Conservation (phyloP, 2,113 vertebrate genomes). For the Ginglymostoma cirratum region DNA sequence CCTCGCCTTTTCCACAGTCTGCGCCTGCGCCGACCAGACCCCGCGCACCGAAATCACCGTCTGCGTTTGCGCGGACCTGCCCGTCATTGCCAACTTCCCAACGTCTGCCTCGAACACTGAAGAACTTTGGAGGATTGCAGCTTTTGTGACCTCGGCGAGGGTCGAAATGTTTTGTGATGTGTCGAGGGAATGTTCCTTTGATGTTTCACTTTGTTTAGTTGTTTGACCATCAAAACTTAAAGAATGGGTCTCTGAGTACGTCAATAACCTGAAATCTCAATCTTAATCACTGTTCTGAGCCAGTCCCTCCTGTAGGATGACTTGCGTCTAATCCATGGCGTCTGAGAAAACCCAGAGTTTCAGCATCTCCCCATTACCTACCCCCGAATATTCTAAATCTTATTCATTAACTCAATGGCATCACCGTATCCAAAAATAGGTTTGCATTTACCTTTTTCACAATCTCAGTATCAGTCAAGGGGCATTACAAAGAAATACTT, state of each 20-base stretch:
- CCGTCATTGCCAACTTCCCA: neutral
- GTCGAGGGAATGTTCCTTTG: neutral
- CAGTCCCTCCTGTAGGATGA: no score
- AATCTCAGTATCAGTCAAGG: no score
- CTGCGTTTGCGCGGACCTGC: no score
- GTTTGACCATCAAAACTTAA: neutral
- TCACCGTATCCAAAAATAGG: neutral
- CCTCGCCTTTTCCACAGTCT: neutral
- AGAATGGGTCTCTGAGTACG: neutral
- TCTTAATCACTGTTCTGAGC: neutral
- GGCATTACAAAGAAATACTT: neutral
- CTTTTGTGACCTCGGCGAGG: no score
- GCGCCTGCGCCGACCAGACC: neutral
- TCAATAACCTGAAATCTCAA: neutral
- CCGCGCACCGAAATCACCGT: no score
- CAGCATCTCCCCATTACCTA: neutral
- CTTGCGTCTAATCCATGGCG: no score
- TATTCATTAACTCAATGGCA: neutral
- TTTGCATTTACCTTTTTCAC: neutral
- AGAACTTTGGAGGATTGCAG: no score
- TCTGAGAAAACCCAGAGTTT: no score
- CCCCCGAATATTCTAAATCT: neutral
- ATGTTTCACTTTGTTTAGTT: neutral
- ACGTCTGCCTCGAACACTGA: neutral
- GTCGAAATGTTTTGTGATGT: no score